These are phyloP conservation scores for Plebejus melissa DNA, from an alignment of 2,888 invertebrate species.

Conservation along the genomic window DNA sequence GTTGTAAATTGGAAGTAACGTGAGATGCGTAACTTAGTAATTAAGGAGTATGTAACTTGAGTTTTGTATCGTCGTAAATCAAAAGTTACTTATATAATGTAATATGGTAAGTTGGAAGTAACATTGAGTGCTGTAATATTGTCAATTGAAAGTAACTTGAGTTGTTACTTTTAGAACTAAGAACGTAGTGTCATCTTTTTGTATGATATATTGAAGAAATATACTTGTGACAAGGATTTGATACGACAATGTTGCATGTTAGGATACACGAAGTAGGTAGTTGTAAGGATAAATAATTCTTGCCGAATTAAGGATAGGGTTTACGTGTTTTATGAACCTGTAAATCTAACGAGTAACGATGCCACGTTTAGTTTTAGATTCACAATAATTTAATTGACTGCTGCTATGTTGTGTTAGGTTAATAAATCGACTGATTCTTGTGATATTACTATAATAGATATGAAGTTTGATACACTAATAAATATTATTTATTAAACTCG, in stretches of 20 bases:
- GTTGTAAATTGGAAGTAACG: background rate
- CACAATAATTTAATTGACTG: background rate
- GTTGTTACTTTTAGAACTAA: no score
- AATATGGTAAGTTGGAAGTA: background rate
- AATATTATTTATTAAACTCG: conserved; percentile 18
- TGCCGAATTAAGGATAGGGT: no score
- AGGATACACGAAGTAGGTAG: no score
- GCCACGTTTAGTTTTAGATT: conserved; percentile 22
- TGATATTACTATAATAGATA: conserved; percentile 62
- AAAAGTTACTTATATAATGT: background rate
- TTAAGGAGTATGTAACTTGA: background rate
- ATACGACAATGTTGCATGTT: no score
- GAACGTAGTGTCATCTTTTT: background rate
- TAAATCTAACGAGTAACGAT: background rate
- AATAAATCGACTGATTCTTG: conserved; percentile 53
- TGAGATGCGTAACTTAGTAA: background rate
- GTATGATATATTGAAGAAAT: background rate
- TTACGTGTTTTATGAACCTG: background rate
- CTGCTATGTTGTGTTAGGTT: background rate
- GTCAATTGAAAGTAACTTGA: no score
- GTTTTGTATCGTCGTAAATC: background rate
- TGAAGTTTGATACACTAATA: conserved; percentile 30
- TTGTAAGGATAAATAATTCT: no score
- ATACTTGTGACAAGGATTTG: background rate
- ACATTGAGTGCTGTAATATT: no score